phyloP scores from a whole-genome alignment of 2,888 invertebrate genomes.

The Mesoligia furuncula region DNA sequence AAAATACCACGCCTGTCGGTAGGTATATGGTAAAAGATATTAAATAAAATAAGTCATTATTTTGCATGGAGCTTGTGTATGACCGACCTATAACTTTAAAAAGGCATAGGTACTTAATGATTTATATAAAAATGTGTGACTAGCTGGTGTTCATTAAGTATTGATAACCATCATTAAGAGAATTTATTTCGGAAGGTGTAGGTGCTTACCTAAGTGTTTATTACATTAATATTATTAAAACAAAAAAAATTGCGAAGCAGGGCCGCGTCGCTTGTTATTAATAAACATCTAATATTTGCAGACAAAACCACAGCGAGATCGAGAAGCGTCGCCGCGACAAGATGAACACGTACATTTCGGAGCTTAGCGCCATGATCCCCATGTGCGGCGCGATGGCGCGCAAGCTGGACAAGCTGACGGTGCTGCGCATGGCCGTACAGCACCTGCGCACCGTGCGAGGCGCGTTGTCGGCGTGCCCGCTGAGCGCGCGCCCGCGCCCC shows the following conservation, averaged over 20 bases:
- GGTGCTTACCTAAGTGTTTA: not conserved
- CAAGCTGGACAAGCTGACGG: constrained; percentile 98
- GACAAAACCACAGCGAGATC: constrained; percentile 99
- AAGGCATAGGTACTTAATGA: not conserved
- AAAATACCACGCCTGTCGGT: not conserved
- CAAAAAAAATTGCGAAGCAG: not conserved
- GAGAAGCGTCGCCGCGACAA: constrained; percentile 98
- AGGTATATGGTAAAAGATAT: not conserved
- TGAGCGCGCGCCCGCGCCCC: constrained; percentile 93
- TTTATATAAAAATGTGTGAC: not conserved
- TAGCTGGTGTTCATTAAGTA: not conserved
- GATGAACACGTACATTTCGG: constrained; percentile 98
- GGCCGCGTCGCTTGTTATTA: not conserved
- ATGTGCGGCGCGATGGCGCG: constrained; percentile 98
- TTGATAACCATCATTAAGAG: not conserved
- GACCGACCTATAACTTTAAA: no score
- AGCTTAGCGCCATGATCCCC: constrained; percentile 96
- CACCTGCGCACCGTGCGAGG: constrained; percentile 94
- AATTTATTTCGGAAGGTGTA: not conserved
- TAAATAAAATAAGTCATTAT: not conserved
- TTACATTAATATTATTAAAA: no score
- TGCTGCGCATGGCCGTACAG: constrained; percentile 97
- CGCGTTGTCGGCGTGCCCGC: constrained; percentile 90
- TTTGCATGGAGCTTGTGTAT: not conserved
- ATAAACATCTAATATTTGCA: constrained; percentile 73